Conservation (phyloP, 2,113 vertebrate genomes). For the Raja brachyura region DNA sequence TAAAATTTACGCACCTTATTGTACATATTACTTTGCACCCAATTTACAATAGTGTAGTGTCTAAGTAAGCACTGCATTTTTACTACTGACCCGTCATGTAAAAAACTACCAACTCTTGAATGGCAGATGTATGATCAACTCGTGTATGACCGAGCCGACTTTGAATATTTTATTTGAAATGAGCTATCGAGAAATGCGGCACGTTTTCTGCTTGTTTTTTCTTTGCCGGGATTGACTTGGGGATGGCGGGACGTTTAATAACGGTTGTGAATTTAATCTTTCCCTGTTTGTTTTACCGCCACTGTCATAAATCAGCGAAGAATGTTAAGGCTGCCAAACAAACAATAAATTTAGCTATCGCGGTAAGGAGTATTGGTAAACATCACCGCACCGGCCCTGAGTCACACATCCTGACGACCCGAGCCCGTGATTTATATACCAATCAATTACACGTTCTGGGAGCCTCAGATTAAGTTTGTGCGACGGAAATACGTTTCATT, state of each 20-base stretch:
- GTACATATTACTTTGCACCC: not conserved
- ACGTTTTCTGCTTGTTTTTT: not conserved
- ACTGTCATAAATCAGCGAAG: not conserved
- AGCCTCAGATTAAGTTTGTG: not conserved
- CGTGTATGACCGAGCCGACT: not conserved
- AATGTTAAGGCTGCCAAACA: conserved; percentile 19
- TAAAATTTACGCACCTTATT: not conserved
- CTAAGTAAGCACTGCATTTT: not conserved
- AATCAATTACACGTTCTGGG: not conserved
- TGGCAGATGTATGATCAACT: no score
- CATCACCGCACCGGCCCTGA: not conserved
- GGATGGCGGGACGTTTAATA: not conserved
- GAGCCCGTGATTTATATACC: not conserved
- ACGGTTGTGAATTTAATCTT: not conserved
- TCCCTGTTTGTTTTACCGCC: not conserved
- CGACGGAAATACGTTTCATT: not conserved
- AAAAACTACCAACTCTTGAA: no score
- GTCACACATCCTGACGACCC: no score
- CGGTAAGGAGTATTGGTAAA: not conserved
- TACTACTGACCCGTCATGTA: no score
- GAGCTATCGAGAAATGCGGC: not conserved
- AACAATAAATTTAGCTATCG: not conserved
- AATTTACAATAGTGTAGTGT: no score
- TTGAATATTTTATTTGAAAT: not conserved
- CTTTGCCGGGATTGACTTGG: not conserved